Conservation (phyloP, 2,113 vertebrate species). For the Gobiocypris rarus region DNA sequence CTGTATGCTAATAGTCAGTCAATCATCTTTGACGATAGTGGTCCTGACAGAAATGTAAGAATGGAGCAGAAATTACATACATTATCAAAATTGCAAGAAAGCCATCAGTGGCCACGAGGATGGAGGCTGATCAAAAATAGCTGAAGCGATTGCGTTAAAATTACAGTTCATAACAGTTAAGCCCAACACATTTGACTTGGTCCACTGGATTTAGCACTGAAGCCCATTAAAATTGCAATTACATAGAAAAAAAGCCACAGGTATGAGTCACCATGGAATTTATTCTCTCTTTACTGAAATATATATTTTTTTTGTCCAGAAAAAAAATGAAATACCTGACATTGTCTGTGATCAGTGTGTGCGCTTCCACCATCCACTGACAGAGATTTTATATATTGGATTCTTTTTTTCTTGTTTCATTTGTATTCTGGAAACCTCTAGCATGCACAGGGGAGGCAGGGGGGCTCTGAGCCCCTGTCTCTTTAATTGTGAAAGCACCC, state of each 20-base stretch:
- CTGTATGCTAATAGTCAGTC: no score
- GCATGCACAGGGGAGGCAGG: no score
- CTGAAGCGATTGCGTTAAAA: constrained; percentile 1
- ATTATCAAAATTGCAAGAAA: constrained; percentile 11
- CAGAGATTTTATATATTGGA: background rate
- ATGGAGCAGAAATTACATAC: background rate
- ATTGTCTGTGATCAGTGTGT: background rate
- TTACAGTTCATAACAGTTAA: background rate
- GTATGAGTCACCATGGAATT: constrained; percentile 30
- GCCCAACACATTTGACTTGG: constrained; percentile 51
- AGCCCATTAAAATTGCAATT: constrained; percentile 61
- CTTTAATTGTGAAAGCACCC: no score
- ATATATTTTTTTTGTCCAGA: constrained; percentile 65
- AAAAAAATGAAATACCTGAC: constrained; percentile 9
- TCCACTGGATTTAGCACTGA: constrained; percentile 51
- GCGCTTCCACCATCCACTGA: background rate
- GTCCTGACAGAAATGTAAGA: background rate
- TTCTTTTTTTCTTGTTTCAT: no score
- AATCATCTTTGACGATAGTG: no score
- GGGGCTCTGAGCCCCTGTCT: no score
- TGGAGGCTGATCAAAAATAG: constrained; percentile 42
- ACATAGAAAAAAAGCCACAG: constrained; percentile 51
- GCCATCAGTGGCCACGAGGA: background rate
- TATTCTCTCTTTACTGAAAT: constrained; percentile 42
- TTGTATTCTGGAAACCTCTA: no score